Evolutionary conservation across 2,888 invertebrate genomes (phyloP).

Genomic region (Thereva unica): DNA sequence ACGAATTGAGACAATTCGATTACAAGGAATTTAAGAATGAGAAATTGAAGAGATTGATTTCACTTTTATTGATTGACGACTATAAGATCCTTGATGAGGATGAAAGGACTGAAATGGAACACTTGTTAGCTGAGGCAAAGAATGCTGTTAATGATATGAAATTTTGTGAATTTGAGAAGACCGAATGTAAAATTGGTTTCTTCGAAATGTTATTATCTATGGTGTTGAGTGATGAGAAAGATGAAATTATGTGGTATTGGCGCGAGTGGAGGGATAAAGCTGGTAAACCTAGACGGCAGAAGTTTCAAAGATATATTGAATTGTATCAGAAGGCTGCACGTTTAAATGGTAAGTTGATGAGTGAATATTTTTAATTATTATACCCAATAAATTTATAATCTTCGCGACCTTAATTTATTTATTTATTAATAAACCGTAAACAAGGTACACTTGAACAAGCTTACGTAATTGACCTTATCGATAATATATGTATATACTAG

Average conservation of each 20-base stretch:
- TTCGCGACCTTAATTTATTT: too few relatives aligned
- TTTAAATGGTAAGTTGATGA: slow-evolving; percentile 62
- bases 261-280: slow-evolving; percentile 74
- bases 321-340: slow-evolving; percentile 68
- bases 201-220: slow-evolving; percentile 67
- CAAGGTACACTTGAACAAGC: too few relatives aligned
- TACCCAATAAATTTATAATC: too few relatives aligned
- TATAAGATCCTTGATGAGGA: slow-evolving; percentile 67
- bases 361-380: background rate
- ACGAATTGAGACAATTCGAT: slow-evolving; percentile 59
- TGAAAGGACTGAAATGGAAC: slow-evolving; percentile 62
- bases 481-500: too few relatives aligned
- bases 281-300: slow-evolving; percentile 60
- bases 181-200: slow-evolving; percentile 64
- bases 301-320: slow-evolving; percentile 66
- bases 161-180: slow-evolving; percentile 65
- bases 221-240: slow-evolving; percentile 63
- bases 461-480: too few relatives aligned
- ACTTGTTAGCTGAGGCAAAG: slow-evolving; percentile 67
- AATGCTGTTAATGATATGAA: slow-evolving; percentile 73
- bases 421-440: too few relatives aligned
- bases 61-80: slow-evolving; percentile 67
- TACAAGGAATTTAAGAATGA: slow-evolving; percentile 74
- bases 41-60: slow-evolving; percentile 70
- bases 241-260: slow-evolving; percentile 74